A percentile compares a stretch with the other conserved stretches of the same genome.
Conservation (phyloP, 2,797 vertebrate species). For the Cuniculus paca region DNA sequence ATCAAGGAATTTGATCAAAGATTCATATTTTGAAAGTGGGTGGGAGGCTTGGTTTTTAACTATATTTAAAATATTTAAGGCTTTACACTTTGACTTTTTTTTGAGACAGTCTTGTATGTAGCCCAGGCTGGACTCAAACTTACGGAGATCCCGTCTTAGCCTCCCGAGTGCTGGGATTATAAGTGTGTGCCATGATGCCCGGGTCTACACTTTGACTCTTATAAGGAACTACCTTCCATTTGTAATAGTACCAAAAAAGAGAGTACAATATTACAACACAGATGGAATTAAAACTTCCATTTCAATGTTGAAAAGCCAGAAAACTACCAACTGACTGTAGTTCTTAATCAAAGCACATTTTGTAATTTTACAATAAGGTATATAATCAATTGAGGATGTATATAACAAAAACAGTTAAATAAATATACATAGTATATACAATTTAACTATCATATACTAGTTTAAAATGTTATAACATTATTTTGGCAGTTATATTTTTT, state of each 20-base stretch:
- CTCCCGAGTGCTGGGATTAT: background rate
- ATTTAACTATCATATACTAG: constrained; percentile 10
- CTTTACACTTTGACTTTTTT: constrained; percentile 2
- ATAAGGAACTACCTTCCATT: constrained; percentile 3
- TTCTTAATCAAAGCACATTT: constrained; percentile 39
- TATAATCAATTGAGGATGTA: constrained; percentile 4
- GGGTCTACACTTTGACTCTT: background rate
- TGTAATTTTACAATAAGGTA: constrained; percentile 11
- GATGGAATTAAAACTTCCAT: constrained; percentile 33
- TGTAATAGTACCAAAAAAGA: background rate
- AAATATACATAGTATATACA: constrained; percentile 22
- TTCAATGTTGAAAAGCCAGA: constrained; percentile 25
- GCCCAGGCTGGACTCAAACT: background rate
- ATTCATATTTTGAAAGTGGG: background rate
- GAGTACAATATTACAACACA: background rate
- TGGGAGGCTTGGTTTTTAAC: background rate
- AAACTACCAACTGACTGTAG: background rate
- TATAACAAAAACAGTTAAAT: constrained; percentile 55
- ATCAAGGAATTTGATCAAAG: constrained; percentile 51
- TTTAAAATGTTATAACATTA: background rate
- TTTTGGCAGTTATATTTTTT: constrained; percentile 31
- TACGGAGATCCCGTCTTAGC: background rate
- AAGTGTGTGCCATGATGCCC: background rate
- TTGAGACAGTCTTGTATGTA: background rate
- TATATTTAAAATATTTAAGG: constrained; percentile 18